Base-by-base conservation (phyloP, 2,113 vertebrate species). In the Acanthisitta chloris region DNA sequence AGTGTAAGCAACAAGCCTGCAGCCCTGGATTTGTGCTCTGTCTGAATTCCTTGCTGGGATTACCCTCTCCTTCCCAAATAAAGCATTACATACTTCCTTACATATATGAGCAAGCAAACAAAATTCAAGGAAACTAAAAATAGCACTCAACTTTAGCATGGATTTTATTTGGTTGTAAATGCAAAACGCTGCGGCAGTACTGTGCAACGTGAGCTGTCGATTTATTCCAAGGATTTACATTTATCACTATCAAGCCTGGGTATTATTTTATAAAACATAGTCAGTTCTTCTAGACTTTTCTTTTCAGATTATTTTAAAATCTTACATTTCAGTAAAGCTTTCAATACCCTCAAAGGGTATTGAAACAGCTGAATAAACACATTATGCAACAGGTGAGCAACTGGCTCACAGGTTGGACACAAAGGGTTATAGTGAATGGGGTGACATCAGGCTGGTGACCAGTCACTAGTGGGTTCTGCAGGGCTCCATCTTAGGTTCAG, bases 141-240 rank as follows among this genome's bases (percentile, higher is more conserved):
- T 6, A 85, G 40, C 24, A 34, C 43, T 62, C 19, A 38, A 46
- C 24, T 86, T 78, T 71, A 49, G 38, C 14, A 38, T 0, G 40
- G 34, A 21, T 52, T 77, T 94, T 54, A 7, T 49, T 74, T n/a
- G 9, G 8, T 34, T 58, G n/a, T 23, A 71, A 62, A 59, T 3
- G 7, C 69, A 65, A 82, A 82, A 33, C 0, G 0, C 40, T 61
- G 54, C 17, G 19, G 45, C 26, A 48, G 17, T 26, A 54, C 10
- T 33, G 57, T 92, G 43, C 33, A 74, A 76, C 21, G 20, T 0
- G 0, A 81, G 33, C 18, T 71, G 43, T 28, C 23, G 57, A 59
- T 87, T 85, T 79, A n/a, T 84, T 74, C 79, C 46, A 67, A 81
- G 55, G 5, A 28, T 46, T 88, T 91, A 33, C 16, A 42, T 73